These are phyloP conservation scores for Metacarcinus magister DNA, from an alignment of 2,888 invertebrate genomes.

Conservation along the genomic window DNA sequence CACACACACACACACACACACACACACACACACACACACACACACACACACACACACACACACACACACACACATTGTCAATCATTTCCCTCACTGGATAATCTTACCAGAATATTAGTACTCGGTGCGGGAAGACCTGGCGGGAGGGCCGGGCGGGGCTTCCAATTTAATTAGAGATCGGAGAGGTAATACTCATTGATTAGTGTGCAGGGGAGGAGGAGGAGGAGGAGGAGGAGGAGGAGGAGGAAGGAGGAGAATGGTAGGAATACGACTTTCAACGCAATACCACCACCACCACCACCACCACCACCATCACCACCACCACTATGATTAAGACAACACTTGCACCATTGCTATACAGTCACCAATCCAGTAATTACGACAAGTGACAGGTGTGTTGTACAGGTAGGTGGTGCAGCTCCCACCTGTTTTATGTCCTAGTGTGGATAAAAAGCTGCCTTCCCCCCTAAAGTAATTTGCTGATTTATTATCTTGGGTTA, in stretches of 20 bases:
- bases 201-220: background rate
- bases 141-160: constrained; percentile 13
- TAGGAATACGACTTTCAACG: background rate
- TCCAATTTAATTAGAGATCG: constrained; percentile 47
- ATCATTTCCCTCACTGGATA: constrained; percentile 33
- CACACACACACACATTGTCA: constrained; percentile 45
- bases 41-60: constrained; percentile 48
- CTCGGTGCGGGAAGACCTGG: background rate
- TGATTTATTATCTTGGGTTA: background rate
- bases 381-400: too few species aligned
- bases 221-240: background rate
- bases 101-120: background rate
- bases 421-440: too few species aligned
- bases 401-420: too few species aligned
- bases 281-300: background rate
- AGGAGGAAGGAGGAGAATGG: background rate
- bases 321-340: too few species aligned
- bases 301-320: background rate
- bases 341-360: too few species aligned
- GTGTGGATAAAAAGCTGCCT: background rate
- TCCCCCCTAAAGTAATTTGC: background rate
- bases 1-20: background rate
- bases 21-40: constrained; percentile 45
- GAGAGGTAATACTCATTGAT: constrained; percentile 58
- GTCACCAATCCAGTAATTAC: too few species aligned